Percentiles rank a stretch among this genome's conserved stretches.
These are phyloP conservation scores for Heterotilapia buettikoferi DNA, from an alignment of 2,113 vertebrate genomes.

Conservation along the genomic window DNA sequence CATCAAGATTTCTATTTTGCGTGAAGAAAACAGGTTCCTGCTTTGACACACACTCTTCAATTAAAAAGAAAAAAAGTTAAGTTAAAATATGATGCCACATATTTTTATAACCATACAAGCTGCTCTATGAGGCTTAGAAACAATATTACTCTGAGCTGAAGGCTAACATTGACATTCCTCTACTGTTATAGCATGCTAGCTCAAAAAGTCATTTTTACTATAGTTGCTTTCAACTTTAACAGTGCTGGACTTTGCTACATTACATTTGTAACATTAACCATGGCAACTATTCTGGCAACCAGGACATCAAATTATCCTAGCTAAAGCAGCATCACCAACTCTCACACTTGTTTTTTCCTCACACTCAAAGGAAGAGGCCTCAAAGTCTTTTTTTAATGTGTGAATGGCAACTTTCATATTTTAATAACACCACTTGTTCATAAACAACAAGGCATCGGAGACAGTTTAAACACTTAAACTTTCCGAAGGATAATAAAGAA, in stretches of 20 bases:
- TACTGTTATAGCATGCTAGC: neutral
- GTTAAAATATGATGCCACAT: neutral
- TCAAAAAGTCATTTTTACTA: neutral
- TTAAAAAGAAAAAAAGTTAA: neutral
- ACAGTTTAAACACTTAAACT: neutral
- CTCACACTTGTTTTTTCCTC: neutral
- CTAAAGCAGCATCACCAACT: neutral
- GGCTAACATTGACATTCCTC: neutral
- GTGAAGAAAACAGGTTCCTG: neutral
- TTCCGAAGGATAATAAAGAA: neutral
- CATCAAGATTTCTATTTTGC: neutral
- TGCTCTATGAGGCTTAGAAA: neutral
- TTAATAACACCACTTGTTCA: neutral
- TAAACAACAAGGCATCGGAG: neutral
- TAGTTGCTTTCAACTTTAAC: neutral
- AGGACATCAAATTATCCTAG: neutral
- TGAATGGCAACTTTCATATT: neutral
- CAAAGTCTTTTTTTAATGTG: neutral
- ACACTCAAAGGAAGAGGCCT: neutral
- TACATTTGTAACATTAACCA: neutral
- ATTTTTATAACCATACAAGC: neutral
- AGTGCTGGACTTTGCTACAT: neutral
- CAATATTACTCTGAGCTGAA: neutral
- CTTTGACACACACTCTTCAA: neutral
- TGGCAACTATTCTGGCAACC: neutral